phyloP scores from a whole-genome alignment of 30 jellyfish, hydroid and myxozoan species.

The Rhopilema esculentum region DNA sequence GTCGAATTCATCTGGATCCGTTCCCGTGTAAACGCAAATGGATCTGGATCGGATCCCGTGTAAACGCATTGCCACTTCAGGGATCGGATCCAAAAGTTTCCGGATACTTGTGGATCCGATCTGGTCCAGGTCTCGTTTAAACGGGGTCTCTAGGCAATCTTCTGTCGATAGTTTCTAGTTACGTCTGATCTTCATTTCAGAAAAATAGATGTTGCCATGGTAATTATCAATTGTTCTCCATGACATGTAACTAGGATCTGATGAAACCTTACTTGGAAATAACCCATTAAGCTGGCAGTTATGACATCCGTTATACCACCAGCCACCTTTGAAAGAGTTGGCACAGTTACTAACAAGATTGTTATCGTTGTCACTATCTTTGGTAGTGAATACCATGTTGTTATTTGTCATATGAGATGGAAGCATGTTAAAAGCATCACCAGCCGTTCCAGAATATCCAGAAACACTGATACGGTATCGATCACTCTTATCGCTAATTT shows the following conservation, averaged over 20 bases:
- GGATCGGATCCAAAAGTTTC: too few relatives aligned
- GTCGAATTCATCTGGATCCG: too few relatives aligned
- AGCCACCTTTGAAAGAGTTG: background rate
- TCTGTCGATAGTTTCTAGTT: background rate
- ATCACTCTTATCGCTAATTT: constrained; percentile 2
- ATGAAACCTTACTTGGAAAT: background rate
- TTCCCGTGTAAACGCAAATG: too few relatives aligned
- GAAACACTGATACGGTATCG: background rate
- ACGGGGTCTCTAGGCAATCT: too few relatives aligned
- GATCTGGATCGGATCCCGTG: too few relatives aligned
- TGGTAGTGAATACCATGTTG: constrained; percentile 6
- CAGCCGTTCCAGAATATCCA: constrained; percentile 31
- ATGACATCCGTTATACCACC: constrained; percentile 26
- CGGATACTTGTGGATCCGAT: too few relatives aligned
- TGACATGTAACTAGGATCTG: background rate
- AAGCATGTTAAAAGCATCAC: background rate
- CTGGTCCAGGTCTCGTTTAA: too few relatives aligned
- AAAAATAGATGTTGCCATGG: constrained; percentile 23
- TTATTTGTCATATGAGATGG: background rate
- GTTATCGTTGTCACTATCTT: constrained; percentile 7
- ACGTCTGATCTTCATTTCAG: constrained; percentile 39
- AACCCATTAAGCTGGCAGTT: background rate
- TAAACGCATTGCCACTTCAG: too few relatives aligned
- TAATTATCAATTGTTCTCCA: background rate
- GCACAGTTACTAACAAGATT: background rate